A percentile compares a stretch with the other conserved stretches of the same genome.
Evolutionary conservation across 2,113 vertebrate genomes (phyloP).

Genomic region (Nipponia nippon): DNA sequence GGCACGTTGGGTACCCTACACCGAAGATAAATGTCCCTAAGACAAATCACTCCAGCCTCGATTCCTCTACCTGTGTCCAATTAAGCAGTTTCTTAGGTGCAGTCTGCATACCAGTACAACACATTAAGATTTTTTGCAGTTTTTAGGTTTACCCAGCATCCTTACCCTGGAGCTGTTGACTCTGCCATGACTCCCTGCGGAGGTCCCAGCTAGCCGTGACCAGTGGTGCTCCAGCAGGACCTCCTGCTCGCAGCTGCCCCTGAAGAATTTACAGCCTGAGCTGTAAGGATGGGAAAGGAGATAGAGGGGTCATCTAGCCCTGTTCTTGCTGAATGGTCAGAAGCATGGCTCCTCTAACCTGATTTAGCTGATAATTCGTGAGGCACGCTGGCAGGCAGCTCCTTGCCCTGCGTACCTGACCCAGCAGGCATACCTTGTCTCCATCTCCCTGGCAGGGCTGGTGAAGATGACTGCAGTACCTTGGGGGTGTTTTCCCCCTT

Average conservation of each 20-base stretch:
- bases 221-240: neutral
- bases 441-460: neutral
- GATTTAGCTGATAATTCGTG: neutral
- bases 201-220: neutral
- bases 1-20: neutral
- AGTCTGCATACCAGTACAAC: neutral
- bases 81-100: neutral
- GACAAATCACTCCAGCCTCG: neutral
- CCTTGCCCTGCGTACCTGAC: neutral
- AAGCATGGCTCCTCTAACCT: neutral
- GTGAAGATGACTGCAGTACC: neutral
- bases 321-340: neutral
- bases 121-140: neutral
- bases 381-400: neutral
- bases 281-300: neutral
- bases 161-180: neutral
- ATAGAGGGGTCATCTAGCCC: neutral
- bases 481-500: neutral
- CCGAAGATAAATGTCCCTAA: neutral
- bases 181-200: neutral
- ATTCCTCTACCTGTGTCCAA: neutral
- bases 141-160: neutral
- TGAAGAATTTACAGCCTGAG: conserved; percentile 27
- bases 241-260: neutral
- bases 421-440: neutral